Evolutionary conservation across 2,888 invertebrate species (phyloP).

Genomic region (Heliconius sara): DNA sequence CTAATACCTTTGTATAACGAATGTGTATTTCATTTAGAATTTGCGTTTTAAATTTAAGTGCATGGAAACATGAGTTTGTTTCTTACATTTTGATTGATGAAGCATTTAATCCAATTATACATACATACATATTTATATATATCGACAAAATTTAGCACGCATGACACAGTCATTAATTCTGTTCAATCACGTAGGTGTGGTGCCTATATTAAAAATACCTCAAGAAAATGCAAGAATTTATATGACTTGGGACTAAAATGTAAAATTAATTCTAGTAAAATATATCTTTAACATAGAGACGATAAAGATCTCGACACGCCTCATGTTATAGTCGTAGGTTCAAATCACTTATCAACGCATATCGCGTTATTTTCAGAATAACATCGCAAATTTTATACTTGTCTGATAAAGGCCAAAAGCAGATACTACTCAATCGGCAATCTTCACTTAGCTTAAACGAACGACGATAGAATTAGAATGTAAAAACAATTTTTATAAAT

Average conservation of each 20-base stretch:
- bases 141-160: not conserved
- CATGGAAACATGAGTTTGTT: slow-evolving; percentile 1
- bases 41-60: not conserved
- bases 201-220: no score
- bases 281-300: no score
- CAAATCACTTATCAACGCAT: no score
- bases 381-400: not conserved
- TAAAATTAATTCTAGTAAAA: no score
- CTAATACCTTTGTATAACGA: not conserved
- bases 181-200: not conserved
- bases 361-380: no score
- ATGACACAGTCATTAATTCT: not conserved
- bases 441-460: not conserved
- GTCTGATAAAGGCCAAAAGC: not conserved
- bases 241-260: no score
- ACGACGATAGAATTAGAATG: no score
- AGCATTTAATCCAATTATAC: slow-evolving; percentile 9
- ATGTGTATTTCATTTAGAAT: not conserved
- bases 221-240: no score
- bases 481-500: not conserved
- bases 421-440: not conserved
- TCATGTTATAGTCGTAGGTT: not conserved
- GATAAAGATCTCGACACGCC: no score
- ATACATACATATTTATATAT: not conserved
- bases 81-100: not conserved